Conservation (phyloP, 2,113 vertebrate genomes). For the Rafetus swinhoei region DNA sequence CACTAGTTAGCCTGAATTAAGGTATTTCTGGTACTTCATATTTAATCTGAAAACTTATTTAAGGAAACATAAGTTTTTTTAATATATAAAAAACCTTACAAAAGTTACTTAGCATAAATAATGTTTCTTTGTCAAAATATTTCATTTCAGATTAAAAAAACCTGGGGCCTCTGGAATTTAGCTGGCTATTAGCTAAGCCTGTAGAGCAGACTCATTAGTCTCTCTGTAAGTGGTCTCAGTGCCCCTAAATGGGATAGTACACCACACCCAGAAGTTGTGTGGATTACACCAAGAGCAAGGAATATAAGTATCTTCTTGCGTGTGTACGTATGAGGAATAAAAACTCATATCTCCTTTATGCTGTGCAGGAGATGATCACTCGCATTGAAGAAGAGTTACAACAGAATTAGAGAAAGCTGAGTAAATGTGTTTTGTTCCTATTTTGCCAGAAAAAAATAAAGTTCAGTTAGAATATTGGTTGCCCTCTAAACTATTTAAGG, state of each 20-base stretch:
- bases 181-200: too few relatives aligned
- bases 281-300: neutral
- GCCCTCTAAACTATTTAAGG: slow-evolving; percentile 53
- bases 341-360: slow-evolving; percentile 52
- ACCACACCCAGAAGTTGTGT: too few relatives aligned
- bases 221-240: too few relatives aligned
- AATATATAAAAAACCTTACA: neutral
- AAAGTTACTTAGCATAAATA: slow-evolving; percentile 31
- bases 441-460: slow-evolving; percentile 60
- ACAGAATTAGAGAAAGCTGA: slow-evolving; percentile 69
- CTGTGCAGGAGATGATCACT: slow-evolving; percentile 16
- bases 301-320: slow-evolving; percentile 29
- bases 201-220: too few relatives aligned
- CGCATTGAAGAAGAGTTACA: slow-evolving; percentile 52
- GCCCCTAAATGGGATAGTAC: too few relatives aligned
- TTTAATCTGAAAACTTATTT: too few relatives aligned
- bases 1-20: too few relatives aligned
- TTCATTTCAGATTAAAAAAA: slow-evolving; percentile 64
- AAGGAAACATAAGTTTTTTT: too few relatives aligned
- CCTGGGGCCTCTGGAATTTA: neutral
- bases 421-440: slow-evolving; percentile 73
- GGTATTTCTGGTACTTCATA: too few relatives aligned
- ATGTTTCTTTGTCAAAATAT: slow-evolving; percentile 60
- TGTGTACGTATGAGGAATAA: neutral
- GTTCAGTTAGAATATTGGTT: slow-evolving; percentile 62